Evolutionary conservation across 1,140 invertebrate species (phyloP).

Genomic region (Chlorops oryzae): DNA sequence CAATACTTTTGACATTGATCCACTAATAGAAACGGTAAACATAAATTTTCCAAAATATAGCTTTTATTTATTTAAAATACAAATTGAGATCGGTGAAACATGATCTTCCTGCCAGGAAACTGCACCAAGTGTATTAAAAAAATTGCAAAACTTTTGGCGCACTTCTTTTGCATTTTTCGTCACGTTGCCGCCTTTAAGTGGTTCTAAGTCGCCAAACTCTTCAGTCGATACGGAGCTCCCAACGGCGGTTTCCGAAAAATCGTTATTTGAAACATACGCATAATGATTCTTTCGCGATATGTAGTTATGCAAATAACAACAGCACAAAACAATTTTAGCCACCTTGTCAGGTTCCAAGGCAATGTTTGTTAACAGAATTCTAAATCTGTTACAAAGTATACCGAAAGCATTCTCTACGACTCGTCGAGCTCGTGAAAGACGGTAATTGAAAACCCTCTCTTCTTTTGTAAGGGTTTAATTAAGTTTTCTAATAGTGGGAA

Average conservation of each 20-base stretch:
- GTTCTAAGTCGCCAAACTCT: background rate
- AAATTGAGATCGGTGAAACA: background rate
- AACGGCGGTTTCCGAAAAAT: no score
- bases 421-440: conserved; percentile 38
- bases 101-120: no score
- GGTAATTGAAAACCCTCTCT: conserved; percentile 51
- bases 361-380: conserved; percentile 44
- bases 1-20: background rate
- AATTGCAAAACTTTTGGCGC: no score
- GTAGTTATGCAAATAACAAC: conserved; percentile 10
- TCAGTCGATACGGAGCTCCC: background rate
- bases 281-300: background rate
- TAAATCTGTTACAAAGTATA: conserved; percentile 46
- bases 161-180: background rate
- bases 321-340: conserved; percentile 1
- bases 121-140: no score
- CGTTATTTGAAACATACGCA: background rate
- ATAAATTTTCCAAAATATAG: background rate
- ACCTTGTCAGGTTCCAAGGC: conserved; percentile 1
- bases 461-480: no score
- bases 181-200: background rate
- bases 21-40: background rate
- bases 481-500: conserved; percentile 21
- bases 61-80: background rate
- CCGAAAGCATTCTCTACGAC: conserved; percentile 49